Evolutionary conservation across 92 coral and sea anemone species (phyloP), one percentile per base, ranked within the genome.

Genomic region (Palythoa grandis): DNA sequence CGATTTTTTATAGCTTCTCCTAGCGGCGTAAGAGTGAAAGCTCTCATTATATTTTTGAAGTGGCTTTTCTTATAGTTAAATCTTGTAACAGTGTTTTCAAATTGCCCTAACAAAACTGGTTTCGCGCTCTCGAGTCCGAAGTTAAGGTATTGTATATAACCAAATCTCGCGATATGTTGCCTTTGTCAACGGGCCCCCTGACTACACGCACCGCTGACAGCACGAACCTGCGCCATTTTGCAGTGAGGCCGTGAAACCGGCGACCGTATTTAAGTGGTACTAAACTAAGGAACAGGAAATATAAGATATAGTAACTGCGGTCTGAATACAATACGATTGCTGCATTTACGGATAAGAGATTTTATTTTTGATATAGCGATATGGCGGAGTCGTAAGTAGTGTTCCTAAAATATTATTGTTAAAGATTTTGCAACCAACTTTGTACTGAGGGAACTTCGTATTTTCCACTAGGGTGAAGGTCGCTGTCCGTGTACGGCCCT

Each of bases 401-500:
- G 43, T 3, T 17, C 11, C 43, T 15, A 80, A 37, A 25, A 69
- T 25, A 11, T 20, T 53, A 20, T 19, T 54, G 76, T 50, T 60
- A 57, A 19, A 15, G 58, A 58, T 23, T 58, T 37, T 29, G 40
- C 74, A 69, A 69, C 43, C 66, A 22, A 79, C 61, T 60, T 37
- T 70, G 15, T 16, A 43, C 20, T 72, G 15, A 10, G 12, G 57
- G 47, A 72, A 52, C 48, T 17, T 76, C 48, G 40, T 71, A 85
- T 85, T 52, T 67, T 47, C 37, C 72, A 69, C 68, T 71, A 97
- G 99, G 92, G 99, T 97, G 87, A 97, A 97, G 92, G 99, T 97
- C 5, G 99, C 99, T 73, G 99, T 97, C 29, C 97, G 99, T 24
- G 98, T 97, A 38, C 95, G 99, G 54, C 99, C 99, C 70, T 97